These are phyloP conservation scores for Pangasius sanitwongsei DNA, from an alignment of 2,797 vertebrate genomes.

Conservation along the genomic window DNA sequence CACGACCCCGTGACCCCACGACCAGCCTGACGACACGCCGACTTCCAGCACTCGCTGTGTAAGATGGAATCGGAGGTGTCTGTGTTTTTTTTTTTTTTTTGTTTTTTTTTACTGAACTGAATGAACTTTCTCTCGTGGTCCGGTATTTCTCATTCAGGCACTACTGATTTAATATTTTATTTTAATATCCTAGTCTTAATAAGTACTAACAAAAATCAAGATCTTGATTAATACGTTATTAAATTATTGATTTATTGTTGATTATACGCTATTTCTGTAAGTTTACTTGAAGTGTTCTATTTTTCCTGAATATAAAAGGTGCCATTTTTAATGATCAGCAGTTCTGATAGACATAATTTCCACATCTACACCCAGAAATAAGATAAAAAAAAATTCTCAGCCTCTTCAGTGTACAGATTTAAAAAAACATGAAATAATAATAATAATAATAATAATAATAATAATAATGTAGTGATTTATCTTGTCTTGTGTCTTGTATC, in stretches of 20 bases:
- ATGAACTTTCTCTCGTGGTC: not conserved
- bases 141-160: conserved; percentile 1
- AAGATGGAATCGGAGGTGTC: not conserved
- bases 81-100: too few species aligned
- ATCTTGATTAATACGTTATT: not conserved
- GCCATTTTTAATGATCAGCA: not conserved
- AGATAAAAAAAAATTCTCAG: not conserved
- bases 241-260: not conserved
- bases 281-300: not conserved
- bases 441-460: too few species aligned
- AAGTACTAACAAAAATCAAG: not conserved
- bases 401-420: not conserved
- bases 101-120: not conserved
- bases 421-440: not conserved
- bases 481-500: not conserved
- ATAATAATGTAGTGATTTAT: not conserved
- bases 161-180: conserved; percentile 5
- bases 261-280: not conserved
- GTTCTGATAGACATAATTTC: not conserved
- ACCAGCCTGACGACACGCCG: not conserved
- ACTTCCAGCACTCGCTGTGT: not conserved
- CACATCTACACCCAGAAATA: not conserved
- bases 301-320: not conserved
- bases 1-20: not conserved
- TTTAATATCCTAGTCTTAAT: conserved; percentile 15